Base-by-base conservation (phyloP, 2,888 invertebrate genomes). In the Synanthedon formicaeformis region DNA sequence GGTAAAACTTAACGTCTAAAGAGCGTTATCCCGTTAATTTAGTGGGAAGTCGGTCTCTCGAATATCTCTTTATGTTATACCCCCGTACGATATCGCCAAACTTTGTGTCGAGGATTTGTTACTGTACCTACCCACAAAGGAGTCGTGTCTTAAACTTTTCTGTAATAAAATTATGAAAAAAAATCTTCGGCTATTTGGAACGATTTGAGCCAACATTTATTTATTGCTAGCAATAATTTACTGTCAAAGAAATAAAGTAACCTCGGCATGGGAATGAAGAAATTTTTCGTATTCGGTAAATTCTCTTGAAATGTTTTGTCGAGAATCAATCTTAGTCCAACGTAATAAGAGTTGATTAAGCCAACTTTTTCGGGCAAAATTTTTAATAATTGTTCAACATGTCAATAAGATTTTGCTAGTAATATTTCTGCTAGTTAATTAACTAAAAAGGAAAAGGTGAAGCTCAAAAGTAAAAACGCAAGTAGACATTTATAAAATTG, bases 1-100 rank as follows among this genome's bases (percentile, higher is more conserved):
- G 73, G 77, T 73, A 79, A 81, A 84, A 83, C 83, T 85, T 83
- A 82, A 67, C 79, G 75, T 71, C 78, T 79, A 75, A 76, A 78
- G 77, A 78, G 76, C 73, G 70, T 72, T 77, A 82, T 80, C 75
- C 80, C 74, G 73, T 77, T 81, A 80, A 84, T 82, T 83, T 82
- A 75, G 69, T 74, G 70, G 60, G 60, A 67, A 73, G 73, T 67
- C 68, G 69, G 51, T 50, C 18, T 50, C 27, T 41, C 59, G 64
- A 67, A 75, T 78, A 80, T 79, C 78, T 77, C 75, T 78, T 75
- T 74, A 76, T 75, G 72, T 75, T 78, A 77, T 71, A 69, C 64
- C 67, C 71, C 63, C 60, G 71, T 68, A 66, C 71, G 63, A 69
- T 73, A 76, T 75, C 67, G 61, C 66, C 57, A 56, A 78, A 79